Evolutionary conservation across 2,888 invertebrate species (phyloP).

Genomic region (Cartodere bifasciata): DNA sequence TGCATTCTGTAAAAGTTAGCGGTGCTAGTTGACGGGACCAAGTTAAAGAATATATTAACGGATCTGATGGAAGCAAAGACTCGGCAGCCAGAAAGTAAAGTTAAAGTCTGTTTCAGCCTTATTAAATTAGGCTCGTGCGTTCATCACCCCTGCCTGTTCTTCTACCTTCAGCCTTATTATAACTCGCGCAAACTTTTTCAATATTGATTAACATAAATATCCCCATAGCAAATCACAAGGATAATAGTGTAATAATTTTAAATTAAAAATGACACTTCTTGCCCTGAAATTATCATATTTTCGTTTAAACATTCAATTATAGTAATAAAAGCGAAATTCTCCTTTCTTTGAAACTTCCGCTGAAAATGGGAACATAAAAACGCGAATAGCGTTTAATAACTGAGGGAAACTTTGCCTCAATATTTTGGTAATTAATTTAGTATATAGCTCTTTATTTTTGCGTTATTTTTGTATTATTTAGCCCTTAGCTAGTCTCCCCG

Average conservation of each 20-base stretch:
- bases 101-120: conserved; percentile 21
- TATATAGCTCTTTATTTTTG: conserved; percentile 11
- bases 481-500: conserved; percentile 7
- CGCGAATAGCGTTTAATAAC: conserved; percentile 10
- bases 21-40: no score
- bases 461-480: conserved; percentile 11
- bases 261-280: conserved; percentile 14
- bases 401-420: conserved; percentile 7
- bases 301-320: conserved; percentile 22
- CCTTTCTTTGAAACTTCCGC: conserved; percentile 5
- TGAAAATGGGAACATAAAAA: conserved; percentile 10
- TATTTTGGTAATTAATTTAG: conserved; percentile 12
- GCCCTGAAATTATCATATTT: conserved; percentile 16
- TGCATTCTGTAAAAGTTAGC: no score
- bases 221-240: conserved; percentile 20
- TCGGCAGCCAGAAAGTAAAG: conserved; percentile 16
- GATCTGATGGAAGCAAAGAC: conserved; percentile 7
- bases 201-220: conserved; percentile 29
- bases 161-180: conserved; percentile 21
- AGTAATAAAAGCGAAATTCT: conserved; percentile 17
- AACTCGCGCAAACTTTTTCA: conserved; percentile 24
- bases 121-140: conserved; percentile 27
- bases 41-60: conserved; percentile 11
- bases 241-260: conserved; percentile 17
- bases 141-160: conserved; percentile 22